Base-by-base conservation (phyloP, 2,888 invertebrate genomes). In the Conops quadrifasciatus region DNA sequence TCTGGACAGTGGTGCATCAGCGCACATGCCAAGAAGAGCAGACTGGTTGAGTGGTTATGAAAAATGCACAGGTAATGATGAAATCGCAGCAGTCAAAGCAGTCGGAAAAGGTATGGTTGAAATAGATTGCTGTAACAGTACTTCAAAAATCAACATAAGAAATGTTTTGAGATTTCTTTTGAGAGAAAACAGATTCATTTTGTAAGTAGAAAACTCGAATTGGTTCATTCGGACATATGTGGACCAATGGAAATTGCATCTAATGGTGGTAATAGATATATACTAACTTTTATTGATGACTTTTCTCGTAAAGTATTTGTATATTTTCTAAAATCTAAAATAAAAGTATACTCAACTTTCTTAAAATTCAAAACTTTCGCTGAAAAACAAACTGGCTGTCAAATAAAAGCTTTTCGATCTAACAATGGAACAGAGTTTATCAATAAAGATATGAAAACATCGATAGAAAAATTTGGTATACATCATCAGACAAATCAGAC, bases 11-110 rank as follows among this genome's bases (percentile, higher is more conserved):
- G 72, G 68, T 7, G 67, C 70, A 53, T 71, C 72, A 24, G 68
- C 72, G 16, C 70, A 73, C 53, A 74, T 74, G 70, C 69, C 71
- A n/a, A 74, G 71, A 74, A 58, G 56, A 65, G 28, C 59, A 13
- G 59, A 15, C 16, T 28, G 67, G 58, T 68, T 67, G 36, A 64
- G 62, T 26, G 28, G 70, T 49, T 53, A 36, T 43, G 60, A 66
- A 62, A 65, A 56, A 59, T 66, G 60, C 28, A 70, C 62, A 21
- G 30, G 62, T 56, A 66, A 26, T 70, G 68, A 56, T 2, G 62
- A 53, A 19, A 65, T 71, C n/a, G 49, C 30, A 45, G 64, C 64
- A 58, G 21, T 65, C 53, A 56, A 45, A 45, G 70, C 58, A 24
- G 71, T 58, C 36, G 67, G 68, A 65, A 56, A 71, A n/a, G 58